Percentiles rank a stretch among this genome's conserved stretches.
Evolutionary conservation across 2,797 vertebrate species (phyloP).

Genomic region (Cirrhinus molitorella): DNA sequence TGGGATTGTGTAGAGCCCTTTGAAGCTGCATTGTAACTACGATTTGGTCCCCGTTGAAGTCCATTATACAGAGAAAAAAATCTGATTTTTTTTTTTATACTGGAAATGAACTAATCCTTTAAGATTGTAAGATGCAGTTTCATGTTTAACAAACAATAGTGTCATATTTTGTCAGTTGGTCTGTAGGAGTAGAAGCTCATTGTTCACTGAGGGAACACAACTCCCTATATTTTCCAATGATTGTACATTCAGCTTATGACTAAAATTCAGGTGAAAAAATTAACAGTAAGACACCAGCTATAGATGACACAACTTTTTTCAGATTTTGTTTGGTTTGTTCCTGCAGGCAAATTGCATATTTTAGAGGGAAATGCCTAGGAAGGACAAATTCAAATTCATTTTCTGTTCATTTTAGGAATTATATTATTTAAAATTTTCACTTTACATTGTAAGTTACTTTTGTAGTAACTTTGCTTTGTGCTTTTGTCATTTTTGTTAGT

Average conservation of each 20-base stretch:
- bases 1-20: too few relatives aligned
- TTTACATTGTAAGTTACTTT: neutral
- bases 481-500: too few relatives aligned
- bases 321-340: neutral
- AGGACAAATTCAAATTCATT: neutral
- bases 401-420: too few relatives aligned
- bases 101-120: too few relatives aligned
- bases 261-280: neutral
- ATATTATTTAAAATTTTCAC: too few relatives aligned
- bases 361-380: neutral
- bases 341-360: neutral
- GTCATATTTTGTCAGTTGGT: neutral
- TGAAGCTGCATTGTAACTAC: too few relatives aligned
- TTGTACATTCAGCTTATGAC: neutral
- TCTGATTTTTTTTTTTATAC: too few relatives aligned
- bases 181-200: neutral
- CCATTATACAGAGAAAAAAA: too few relatives aligned
- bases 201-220: neutral
- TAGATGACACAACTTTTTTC: neutral
- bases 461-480: too few relatives aligned
- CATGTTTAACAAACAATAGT: neutral
- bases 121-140: neutral
- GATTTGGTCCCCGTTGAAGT: too few relatives aligned
- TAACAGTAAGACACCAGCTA: neutral
- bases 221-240: neutral